These are phyloP conservation scores for Zoanthus sociatus DNA, from an alignment of 92 coral and sea anemone species.

Conservation along the genomic window DNA sequence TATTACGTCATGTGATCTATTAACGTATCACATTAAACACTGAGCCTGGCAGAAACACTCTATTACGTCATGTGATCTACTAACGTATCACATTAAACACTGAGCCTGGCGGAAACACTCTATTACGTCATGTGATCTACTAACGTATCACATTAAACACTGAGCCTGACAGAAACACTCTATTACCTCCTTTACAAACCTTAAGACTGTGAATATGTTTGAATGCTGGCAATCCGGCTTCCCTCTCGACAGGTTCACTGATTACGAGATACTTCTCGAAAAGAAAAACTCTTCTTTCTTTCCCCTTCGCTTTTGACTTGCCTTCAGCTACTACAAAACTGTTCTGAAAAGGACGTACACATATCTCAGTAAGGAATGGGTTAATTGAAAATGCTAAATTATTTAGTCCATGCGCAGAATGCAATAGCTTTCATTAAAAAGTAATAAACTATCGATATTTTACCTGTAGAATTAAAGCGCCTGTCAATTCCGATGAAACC, in stretches of 20 bases:
- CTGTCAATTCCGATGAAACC: constrained; percentile 19
- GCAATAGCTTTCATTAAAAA: too few species aligned
- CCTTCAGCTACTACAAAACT: constrained; percentile 82
- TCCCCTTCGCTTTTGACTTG: constrained; percentile 79
- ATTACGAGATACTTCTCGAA: constrained; percentile 76
- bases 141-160: too few species aligned
- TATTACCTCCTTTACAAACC: constrained; percentile 52
- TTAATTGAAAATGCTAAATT: background rate
- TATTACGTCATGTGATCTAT: too few species aligned
- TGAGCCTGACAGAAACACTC: too few species aligned
- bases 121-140: background rate
- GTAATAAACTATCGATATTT: background rate
- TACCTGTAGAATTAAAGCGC: constrained; percentile 41
- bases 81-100: too few species aligned
- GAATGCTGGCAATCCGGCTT: constrained; percentile 78
- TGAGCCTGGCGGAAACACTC: too few species aligned
- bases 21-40: too few species aligned
- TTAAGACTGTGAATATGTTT: constrained; percentile 72
- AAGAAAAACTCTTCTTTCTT: constrained; percentile 83
- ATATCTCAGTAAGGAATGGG: background rate
- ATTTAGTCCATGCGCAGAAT: too few species aligned
- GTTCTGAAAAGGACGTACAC: constrained; percentile 56
- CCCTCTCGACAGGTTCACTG: constrained; percentile 76
- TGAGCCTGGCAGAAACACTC: too few species aligned
- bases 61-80: too few species aligned